Base-by-base conservation (phyloP, 2,113 vertebrate species). In the Thamnophis sirtalis region DNA sequence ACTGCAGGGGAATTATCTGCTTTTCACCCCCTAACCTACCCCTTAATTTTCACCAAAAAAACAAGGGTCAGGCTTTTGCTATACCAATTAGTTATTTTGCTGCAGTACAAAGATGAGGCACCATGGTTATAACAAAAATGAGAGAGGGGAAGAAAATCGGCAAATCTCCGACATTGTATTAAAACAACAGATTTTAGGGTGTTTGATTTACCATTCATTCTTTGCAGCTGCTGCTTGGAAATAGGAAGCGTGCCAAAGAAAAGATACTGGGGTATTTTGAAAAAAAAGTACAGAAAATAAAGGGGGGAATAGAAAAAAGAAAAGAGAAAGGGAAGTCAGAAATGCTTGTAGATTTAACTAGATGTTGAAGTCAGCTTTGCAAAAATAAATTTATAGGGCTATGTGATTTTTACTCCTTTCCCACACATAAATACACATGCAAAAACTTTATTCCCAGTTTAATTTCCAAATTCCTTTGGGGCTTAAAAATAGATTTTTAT, bases 181-280 rank as follows among this genome's bases (percentile, higher is more conserved):
- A 97, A 98, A 97, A 98, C 98, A 98, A 98, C 97, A 94, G 97
- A 96, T 97, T 97, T 98, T 97, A 97, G 98, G 97, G 97, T 97
- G 96, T 98, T 97, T 98, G 98, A 98, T 98, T 98, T 97, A 98
- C 98, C 97, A 98, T 98, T 98, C 98, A 98, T 97, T 96, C 95
- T 93, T 96, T 38, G 87, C 98, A 98, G 98, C 98, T 98, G 98
- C 97, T 96, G 95, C 96, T 97, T 92, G 92, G 97, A 97, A 97
- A 97, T 96, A 97, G 98, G 97, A 97, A 88, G 92, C 91, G 33
- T 97, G 97, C 98, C 98, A 98, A 97, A 95, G 94, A 54, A 95
- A 96, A 91, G 93, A 92, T 94, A 96, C 93, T 95, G 95, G 96
- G 96, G 91, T 84, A 89, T 92, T 93, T 96, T 94, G 93, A 94